Evolutionary conservation across 2,888 invertebrate species (phyloP).

Genomic region (Mesorhabditis spiculigera): DNA sequence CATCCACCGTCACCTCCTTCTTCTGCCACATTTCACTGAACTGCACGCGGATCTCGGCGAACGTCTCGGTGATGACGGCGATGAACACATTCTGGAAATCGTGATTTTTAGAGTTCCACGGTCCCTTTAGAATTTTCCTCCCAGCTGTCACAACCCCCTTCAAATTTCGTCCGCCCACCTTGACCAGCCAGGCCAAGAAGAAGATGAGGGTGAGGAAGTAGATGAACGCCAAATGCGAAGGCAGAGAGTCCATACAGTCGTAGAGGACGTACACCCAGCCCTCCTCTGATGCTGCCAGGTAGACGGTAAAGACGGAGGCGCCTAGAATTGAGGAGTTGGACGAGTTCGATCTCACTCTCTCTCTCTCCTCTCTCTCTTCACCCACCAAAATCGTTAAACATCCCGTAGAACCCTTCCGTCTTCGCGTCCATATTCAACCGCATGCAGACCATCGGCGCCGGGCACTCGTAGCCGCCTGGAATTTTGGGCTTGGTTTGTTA

Average conservation of each 20-base stretch:
- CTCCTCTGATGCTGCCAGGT: conserved; percentile 98
- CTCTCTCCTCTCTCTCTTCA: neutral
- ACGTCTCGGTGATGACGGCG: conserved; percentile 85
- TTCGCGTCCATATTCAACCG: conserved; percentile 81
- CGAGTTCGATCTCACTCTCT: too few relatives aligned
- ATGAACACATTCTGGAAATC: conserved; percentile 84
- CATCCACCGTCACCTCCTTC: conserved; percentile 51
- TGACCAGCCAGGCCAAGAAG: conserved; percentile 97
- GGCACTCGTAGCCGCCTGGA: conserved; percentile 86
- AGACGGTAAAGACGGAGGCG: conserved; percentile 92
- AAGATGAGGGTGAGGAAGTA: conserved; percentile 99
- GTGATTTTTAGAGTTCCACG: conserved; percentile 6
- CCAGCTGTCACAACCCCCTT: neutral
- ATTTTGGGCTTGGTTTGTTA: neutral
- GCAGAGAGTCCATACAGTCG: conserved; percentile 63
- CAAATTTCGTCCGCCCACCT: conserved; percentile 62
- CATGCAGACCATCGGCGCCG: conserved; percentile 89
- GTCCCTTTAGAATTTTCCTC: neutral
- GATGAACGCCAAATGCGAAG: conserved; percentile 74
- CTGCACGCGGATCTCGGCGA: conserved; percentile 77
- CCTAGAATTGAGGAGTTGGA: conserved; percentile 52
- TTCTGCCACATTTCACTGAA: conserved; percentile 96
- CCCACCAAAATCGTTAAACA: conserved; percentile 74
- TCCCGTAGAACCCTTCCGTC: conserved; percentile 91
- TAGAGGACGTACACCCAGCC: conserved; percentile 99